Evolutionary conservation across 1,140 invertebrate genomes (phyloP).

Genomic region (Drosophila persimilis): DNA sequence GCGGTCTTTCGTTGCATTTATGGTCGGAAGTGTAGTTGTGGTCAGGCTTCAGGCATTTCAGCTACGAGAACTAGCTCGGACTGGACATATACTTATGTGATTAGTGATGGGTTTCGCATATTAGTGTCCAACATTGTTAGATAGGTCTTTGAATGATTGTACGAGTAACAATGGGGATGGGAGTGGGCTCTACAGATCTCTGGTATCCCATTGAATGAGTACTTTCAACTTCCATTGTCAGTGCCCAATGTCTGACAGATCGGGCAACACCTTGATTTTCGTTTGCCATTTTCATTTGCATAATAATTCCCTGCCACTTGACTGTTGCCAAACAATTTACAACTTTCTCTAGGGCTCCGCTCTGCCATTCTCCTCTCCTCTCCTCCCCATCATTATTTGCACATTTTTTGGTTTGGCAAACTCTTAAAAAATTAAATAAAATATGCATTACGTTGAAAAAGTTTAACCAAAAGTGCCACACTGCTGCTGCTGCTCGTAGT

Average conservation of each 20-base stretch:
- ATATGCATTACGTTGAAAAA: constrained; percentile 68
- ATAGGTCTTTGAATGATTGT: too few relatives aligned
- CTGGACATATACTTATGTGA: constrained; percentile 6
- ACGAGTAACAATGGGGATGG: too few relatives aligned
- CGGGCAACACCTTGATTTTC: constrained; percentile 18
- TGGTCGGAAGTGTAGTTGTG: constrained; percentile 44
- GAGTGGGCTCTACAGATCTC: too few relatives aligned
- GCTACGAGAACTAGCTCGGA: neutral
- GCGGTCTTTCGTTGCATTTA: constrained; percentile 26
- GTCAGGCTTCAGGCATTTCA: constrained; percentile 11
- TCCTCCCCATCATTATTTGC: constrained; percentile 44
- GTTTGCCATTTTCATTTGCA: constrained; percentile 39
- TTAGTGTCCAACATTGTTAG: neutral
- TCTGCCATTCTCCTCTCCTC: neutral
- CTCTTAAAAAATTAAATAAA: constrained; percentile 76
- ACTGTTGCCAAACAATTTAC: constrained; percentile 70
- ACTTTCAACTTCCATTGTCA: constrained; percentile 1
- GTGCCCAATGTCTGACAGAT: constrained; percentile 7
- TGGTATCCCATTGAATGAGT: too few relatives aligned
- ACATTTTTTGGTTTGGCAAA: constrained; percentile 60
- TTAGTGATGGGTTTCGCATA: constrained; percentile 27
- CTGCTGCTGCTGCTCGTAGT: neutral
- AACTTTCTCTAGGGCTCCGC: constrained; percentile 26
- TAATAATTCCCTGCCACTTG: constrained; percentile 68
- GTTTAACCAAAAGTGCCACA: constrained; percentile 66